Evolutionary conservation across 1,140 invertebrate species (phyloP), one percentile per base, ranked within the genome.

Genomic region (Liolophura sinensis): DNA sequence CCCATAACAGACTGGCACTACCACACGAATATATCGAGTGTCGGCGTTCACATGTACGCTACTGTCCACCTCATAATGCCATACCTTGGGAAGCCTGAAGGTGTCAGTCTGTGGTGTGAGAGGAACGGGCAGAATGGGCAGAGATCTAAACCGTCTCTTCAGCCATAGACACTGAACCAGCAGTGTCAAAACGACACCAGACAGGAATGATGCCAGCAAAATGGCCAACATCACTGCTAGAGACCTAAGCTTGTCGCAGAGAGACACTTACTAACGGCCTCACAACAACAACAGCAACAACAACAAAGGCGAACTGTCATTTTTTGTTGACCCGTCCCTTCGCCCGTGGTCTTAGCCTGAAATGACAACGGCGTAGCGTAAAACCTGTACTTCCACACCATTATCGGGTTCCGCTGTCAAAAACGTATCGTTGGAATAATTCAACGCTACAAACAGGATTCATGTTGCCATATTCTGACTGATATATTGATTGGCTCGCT

Each of bases 161-260:
- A 87, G 80, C 25, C 86, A 74, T 66, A 85, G 83, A 77, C 82
- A 85, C 76, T 87, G 81, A 18, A 86, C 64, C 1, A 77, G 60
- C n/a, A 87, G 64, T 3, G 84, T 85, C 74, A 83, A 83, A 79
- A 82, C 71, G 73, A 86, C 71, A 67, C 86, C 87, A 47, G 70
- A 24, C 27, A 75, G 50, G 50, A 78, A 47, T 16, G 70, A 73
- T 15, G 71, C 31, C 51, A 79, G 52, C 15, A 70, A 60, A 15
- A 74, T 58, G 48, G 72, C 62, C 24, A 74, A 51, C 60, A 66
- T 47, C 31, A 40, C 31, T 40, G 31, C 31, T 40, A 40, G 31
- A 40, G 31, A 9, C 59, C 47, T 61, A 60, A 52, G 11, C 31
- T 40, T 40, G 62, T 18, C 16, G 60, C 50, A 22, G 48, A 65